Percentiles rank a stretch among this genome's conserved stretches.
Evolutionary conservation across 2,113 vertebrate species (phyloP).

Genomic region (Ameiurus melas): DNA sequence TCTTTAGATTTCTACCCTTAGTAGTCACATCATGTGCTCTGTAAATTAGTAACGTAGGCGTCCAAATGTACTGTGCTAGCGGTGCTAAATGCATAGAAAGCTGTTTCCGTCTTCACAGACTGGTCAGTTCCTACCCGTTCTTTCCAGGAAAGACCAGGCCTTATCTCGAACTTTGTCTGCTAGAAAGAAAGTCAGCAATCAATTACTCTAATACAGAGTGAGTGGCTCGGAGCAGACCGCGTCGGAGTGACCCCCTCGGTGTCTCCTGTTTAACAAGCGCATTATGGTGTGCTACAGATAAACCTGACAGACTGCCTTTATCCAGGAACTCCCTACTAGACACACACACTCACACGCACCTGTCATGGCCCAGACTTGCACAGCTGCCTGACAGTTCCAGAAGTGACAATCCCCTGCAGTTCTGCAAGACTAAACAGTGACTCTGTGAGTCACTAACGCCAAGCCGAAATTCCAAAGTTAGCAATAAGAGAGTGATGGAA

Average conservation of each 20-base stretch:
- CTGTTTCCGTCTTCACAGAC: not conserved
- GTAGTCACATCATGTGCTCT: not conserved
- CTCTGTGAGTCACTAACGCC: constrained; percentile 27
- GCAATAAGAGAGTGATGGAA: not conserved
- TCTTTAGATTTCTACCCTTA: constrained; percentile 17
- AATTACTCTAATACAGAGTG: constrained; percentile 23
- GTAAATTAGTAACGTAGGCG: not conserved
- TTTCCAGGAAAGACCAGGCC: not conserved
- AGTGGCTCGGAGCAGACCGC: constrained; percentile 2
- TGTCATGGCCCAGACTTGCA: constrained; percentile 34
- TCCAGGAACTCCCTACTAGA: constrained; percentile 29
- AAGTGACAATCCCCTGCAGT: constrained; percentile 44
- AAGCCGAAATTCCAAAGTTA: constrained; percentile 26
- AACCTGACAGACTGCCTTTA: constrained; percentile 37
- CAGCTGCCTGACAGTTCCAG: constrained; percentile 18
- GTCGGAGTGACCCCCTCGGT: not conserved
- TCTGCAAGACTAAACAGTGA: constrained; percentile 42
- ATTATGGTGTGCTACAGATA: constrained; percentile 20
- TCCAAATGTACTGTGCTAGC: not conserved
- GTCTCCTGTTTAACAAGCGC: constrained; percentile 27
- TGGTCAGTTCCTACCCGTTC: not conserved
- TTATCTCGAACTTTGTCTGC: constrained; percentile 25
- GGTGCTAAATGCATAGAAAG: constrained; percentile 7
- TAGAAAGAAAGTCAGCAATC: constrained; percentile 33
- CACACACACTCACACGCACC: constrained; percentile 24